These are phyloP conservation scores for Pelagia noctiluca DNA, from an alignment of 30 jellyfish, hydroid and myxozoan genomes.

Conservation along the genomic window DNA sequence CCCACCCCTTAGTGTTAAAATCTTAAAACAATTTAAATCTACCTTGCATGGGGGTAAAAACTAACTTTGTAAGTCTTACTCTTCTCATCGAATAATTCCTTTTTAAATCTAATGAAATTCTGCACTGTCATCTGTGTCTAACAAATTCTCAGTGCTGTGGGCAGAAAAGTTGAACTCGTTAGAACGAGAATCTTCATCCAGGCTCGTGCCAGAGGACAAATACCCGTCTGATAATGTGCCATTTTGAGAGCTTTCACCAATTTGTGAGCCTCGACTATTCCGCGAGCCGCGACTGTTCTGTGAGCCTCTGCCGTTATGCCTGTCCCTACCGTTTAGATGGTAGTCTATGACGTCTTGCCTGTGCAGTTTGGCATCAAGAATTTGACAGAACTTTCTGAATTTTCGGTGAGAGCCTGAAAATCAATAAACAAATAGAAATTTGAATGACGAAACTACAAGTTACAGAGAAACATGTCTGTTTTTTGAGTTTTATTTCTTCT, in stretches of 20 bases:
- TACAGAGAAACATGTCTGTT: too few relatives aligned
- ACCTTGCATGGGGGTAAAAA: too few relatives aligned
- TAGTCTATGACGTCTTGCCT: neutral
- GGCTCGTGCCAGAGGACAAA: neutral
- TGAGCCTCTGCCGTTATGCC: slow-evolving; percentile 34
- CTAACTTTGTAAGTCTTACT: neutral
- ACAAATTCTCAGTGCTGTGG: slow-evolving; percentile 65
- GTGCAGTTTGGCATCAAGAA: slow-evolving; percentile 18
- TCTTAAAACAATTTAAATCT: too few relatives aligned
- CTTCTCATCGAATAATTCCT: neutral
- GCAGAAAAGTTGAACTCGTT: slow-evolving; percentile 3
- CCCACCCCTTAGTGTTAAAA: too few relatives aligned
- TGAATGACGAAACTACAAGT: too few relatives aligned
- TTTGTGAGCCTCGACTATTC: too few relatives aligned
- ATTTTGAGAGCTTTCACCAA: neutral
- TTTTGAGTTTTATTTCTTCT: too few relatives aligned
- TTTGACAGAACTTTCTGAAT: slow-evolving; percentile 76
- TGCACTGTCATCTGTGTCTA: slow-evolving; percentile 61
- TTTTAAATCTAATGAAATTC: slow-evolving; percentile 20
- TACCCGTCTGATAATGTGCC: slow-evolving; percentile 13
- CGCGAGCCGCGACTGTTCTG: too few relatives aligned
- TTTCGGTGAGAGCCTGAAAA: slow-evolving; percentile 93
- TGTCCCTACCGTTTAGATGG: slow-evolving; percentile 13
- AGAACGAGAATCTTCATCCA: neutral
- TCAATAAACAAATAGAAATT: too few relatives aligned